Base-by-base conservation (phyloP, 2,888 invertebrate species). In the Drosophila pseudotakahashii region DNA sequence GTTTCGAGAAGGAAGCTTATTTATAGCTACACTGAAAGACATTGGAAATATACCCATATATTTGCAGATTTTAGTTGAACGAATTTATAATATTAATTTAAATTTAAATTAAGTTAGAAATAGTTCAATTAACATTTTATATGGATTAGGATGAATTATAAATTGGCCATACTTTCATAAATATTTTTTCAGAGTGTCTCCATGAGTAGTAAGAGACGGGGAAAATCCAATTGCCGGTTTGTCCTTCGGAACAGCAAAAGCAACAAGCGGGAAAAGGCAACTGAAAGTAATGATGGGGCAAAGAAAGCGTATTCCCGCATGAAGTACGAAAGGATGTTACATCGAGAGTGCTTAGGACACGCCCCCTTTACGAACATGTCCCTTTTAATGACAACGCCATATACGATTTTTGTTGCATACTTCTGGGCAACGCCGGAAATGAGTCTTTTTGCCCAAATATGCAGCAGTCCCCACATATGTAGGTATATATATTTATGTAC, bases 351-450 rank as follows among this genome's bases (percentile, higher is more conserved):
- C 64, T 37, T 53, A 45, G 44, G 51, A 26, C 39, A 73, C 47
- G 73, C 64, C 54, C 54, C 32, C 36, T 64, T 71, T 39, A 26
- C 54, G 58, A 50, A 37, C 39, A 32, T 48, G 59, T 61, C 73
- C 47, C 55, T 71, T 59, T 64, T 75, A 76, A 87, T 76, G 77
- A 67, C 69, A 68, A 26, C 37, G 41, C 16, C 37, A n/a, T 39
- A 44, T 57, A 61, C 61, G 63, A 73, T 37, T 76, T 76, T 41
- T 51, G 73, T 64, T 79, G 85, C 88, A 88, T 73, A 87, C 76
- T 73, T 77, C 54, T 19, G 42, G 64, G 50, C 34, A 11, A 5
- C 30, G 36, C 53, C 63, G 73, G 73, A 62, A 63, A 59, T 70
- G 72, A 71, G 51, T 75, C 63, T 77, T 69, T 66, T 69, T 66